phyloP scores from a whole-genome alignment of 2,113 vertebrate species.

The Proterorhinus semilunaris region DNA sequence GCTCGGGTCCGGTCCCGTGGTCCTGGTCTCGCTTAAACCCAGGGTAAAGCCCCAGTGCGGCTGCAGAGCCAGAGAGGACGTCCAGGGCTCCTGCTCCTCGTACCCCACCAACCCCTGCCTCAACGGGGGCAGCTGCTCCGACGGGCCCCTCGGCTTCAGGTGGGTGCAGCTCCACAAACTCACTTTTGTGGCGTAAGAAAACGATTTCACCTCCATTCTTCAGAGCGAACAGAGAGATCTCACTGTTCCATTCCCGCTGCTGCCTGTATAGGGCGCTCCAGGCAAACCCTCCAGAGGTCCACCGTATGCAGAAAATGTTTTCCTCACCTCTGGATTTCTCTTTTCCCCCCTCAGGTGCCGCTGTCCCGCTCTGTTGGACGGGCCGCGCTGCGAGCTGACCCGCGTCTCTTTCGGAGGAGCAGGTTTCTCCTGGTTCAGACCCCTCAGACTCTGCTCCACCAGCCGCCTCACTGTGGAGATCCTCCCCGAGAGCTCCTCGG shows the following conservation, averaged over 20 bases:
- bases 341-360: constrained; percentile 72
- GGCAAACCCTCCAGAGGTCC: no score
- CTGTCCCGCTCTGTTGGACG: constrained; percentile 81
- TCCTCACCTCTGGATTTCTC: no score
- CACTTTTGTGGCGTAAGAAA: no score
- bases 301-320: no score
- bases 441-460: constrained; percentile 83
- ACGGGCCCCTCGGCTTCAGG: constrained; percentile 85
- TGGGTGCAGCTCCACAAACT: constrained; percentile 29
- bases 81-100: constrained; percentile 79
- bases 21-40: constrained; percentile 81
- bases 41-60: constrained; percentile 70
- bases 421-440: constrained; percentile 88
- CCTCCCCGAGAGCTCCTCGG: constrained; percentile 78
- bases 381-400: constrained; percentile 88
- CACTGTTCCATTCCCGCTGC: no score
- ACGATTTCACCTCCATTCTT: no score
- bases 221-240: no score
- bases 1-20: constrained; percentile 71
- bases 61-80: constrained; percentile 77
- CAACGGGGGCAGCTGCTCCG: constrained; percentile 82
- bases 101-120: constrained; percentile 81
- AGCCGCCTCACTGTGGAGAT: constrained; percentile 86
- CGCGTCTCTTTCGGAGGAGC: constrained; percentile 82
- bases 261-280: no score